phyloP scores from a whole-genome alignment of 2,113 vertebrate species.

The Tragelaphus imberbis region DNA sequence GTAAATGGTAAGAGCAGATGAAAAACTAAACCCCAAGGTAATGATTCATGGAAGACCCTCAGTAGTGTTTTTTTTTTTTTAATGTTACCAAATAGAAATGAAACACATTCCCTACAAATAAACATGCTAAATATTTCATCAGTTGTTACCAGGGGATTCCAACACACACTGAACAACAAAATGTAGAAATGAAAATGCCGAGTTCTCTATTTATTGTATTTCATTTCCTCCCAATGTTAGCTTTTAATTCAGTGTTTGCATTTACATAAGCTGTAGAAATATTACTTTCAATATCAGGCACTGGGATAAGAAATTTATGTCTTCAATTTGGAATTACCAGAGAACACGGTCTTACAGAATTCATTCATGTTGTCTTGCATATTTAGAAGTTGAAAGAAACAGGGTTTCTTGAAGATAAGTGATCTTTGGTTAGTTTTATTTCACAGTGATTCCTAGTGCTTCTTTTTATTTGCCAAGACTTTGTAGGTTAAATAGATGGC shows the following conservation, averaged over 20 bases:
- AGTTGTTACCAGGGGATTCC: constrained; percentile 8
- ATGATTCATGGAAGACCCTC: neutral
- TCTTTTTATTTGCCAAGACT: neutral
- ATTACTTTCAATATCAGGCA: neutral
- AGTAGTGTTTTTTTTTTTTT: neutral
- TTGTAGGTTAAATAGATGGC: neutral
- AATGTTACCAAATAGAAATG: neutral
- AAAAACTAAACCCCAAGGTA: constrained; percentile 5
- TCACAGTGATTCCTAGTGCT: neutral
- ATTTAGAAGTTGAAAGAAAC: neutral
- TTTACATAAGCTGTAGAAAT: constrained; percentile 41
- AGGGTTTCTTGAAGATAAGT: neutral
- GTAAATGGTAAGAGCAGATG: neutral
- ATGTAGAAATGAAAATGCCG: constrained; percentile 33
- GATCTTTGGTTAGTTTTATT: neutral
- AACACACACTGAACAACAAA: constrained; percentile 10
- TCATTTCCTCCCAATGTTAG: constrained; percentile 36
- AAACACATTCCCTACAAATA: constrained; percentile 22
- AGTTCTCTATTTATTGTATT: constrained; percentile 35
- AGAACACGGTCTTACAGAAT: neutral
- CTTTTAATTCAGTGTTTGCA: constrained; percentile 21
- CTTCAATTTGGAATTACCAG: constrained; percentile 27
- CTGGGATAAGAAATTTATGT: neutral
- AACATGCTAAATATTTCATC: constrained; percentile 50
- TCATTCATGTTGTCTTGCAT: neutral